phyloP scores from a whole-genome alignment of 2,113 vertebrate genomes.

The Aptenodytes forsteri region DNA sequence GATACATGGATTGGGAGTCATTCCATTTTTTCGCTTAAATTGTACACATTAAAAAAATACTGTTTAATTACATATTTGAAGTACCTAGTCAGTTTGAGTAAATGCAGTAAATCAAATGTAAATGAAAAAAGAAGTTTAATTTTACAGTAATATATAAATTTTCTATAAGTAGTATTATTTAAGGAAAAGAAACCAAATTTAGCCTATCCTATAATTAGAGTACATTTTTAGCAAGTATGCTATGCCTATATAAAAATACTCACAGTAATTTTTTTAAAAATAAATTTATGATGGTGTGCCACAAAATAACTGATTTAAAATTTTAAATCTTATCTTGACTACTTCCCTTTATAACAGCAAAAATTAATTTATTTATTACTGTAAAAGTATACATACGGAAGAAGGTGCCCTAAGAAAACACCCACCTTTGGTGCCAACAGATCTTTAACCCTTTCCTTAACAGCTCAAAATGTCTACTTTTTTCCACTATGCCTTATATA shows the following conservation, averaged over 20 bases:
- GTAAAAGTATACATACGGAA: not conserved
- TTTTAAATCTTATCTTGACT: not conserved
- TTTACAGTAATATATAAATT: not conserved
- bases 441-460: not conserved
- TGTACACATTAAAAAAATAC: not conserved
- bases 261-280: not conserved
- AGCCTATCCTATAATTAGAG: not conserved
- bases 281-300: not conserved
- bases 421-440: not conserved
- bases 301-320: not conserved
- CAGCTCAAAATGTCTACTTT: not conserved
- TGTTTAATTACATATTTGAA: conserved; percentile 2
- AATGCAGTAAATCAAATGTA: conserved; percentile 13
- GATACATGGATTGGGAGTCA: not conserved
- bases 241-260: not conserved
- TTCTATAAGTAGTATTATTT: not conserved
- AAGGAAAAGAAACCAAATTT: not conserved
- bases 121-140: not conserved
- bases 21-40: not conserved
- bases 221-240: not conserved
- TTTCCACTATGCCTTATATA: not conserved
- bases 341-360: not conserved
- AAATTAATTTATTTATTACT: not conserved
- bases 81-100: not conserved
- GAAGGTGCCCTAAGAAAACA: not conserved